These are phyloP conservation scores for Holothuria scabra DNA, from an alignment of 53 echinoderm and acorn worm genomes.

Conservation along the genomic window DNA sequence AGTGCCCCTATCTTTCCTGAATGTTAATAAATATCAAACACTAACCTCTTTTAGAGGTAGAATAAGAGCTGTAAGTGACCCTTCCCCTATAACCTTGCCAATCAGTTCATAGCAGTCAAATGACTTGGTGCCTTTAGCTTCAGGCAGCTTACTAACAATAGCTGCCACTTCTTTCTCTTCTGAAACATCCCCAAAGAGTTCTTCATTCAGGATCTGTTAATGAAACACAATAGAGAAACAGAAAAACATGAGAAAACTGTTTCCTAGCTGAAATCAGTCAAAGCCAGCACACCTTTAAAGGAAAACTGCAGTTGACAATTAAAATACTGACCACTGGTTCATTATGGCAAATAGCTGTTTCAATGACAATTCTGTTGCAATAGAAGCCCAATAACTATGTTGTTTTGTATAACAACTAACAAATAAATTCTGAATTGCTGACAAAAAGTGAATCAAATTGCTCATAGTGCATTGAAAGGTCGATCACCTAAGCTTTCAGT, in stretches of 20 bases:
- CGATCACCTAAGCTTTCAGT: too few species aligned
- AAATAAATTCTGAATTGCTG: too few species aligned
- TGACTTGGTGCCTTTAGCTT: conserved; percentile 84
- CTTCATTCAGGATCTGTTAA: conserved; percentile 79
- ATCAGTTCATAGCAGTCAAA: conserved; percentile 91
- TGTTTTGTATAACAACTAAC: too few species aligned
- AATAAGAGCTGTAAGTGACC: conserved; percentile 74
- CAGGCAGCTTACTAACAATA: conserved; percentile 86
- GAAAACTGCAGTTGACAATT: neutral
- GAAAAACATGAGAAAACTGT: neutral
- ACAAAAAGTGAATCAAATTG: too few species aligned
- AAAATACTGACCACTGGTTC: too few species aligned
- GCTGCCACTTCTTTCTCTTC: conserved; percentile 96
- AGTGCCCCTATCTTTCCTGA: too few species aligned
- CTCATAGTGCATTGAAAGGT: too few species aligned
- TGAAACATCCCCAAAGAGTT: conserved; percentile 87
- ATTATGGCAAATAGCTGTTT: too few species aligned
- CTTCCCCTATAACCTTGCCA: conserved; percentile 82
- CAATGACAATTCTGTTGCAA: too few species aligned
- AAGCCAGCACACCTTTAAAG: too few species aligned
- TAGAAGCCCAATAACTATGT: too few species aligned
- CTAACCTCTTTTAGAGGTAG: conserved; percentile 92
- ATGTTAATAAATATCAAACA: neutral
- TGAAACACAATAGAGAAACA: neutral
- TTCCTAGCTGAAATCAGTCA: too few species aligned